A percentile compares a stretch with the other conserved stretches of the same genome.
Evolutionary conservation across 2,797 vertebrate genomes (phyloP).

Genomic region (Hydrolagus colliei): DNA sequence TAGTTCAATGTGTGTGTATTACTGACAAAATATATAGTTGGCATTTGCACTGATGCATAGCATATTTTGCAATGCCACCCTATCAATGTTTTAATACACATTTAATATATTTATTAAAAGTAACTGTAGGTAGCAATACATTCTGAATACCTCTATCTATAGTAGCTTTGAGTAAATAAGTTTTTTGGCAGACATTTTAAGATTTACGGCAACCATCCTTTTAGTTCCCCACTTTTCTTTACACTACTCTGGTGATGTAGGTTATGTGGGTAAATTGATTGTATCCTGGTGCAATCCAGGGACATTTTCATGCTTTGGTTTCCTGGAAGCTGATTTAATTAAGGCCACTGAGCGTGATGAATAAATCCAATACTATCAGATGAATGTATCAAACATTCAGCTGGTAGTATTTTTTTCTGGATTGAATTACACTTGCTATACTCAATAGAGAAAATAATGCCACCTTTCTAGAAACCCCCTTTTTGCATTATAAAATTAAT

Average conservation of each 20-base stretch:
- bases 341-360: background rate
- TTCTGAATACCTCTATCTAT: background rate
- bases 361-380: background rate
- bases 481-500: no score
- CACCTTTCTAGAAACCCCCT: no score
- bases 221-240: background rate
- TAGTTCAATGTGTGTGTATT: background rate
- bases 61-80: slow-evolving; percentile 5
- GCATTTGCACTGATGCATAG: background rate
- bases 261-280: no score
- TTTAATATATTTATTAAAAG: background rate
- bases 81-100: background rate
- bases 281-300: no score
- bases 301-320: no score
- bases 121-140: background rate
- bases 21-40: background rate
- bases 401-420: background rate
- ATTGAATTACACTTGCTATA: background rate
- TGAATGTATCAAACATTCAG: background rate
- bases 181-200: background rate
- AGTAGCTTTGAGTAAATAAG: background rate
- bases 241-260: background rate
- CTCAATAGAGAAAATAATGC: background rate
- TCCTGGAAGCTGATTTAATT: background rate
- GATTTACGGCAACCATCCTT: background rate